Base-by-base conservation (phyloP, 1,140 invertebrate species). In the Eulimnadia texana region DNA sequence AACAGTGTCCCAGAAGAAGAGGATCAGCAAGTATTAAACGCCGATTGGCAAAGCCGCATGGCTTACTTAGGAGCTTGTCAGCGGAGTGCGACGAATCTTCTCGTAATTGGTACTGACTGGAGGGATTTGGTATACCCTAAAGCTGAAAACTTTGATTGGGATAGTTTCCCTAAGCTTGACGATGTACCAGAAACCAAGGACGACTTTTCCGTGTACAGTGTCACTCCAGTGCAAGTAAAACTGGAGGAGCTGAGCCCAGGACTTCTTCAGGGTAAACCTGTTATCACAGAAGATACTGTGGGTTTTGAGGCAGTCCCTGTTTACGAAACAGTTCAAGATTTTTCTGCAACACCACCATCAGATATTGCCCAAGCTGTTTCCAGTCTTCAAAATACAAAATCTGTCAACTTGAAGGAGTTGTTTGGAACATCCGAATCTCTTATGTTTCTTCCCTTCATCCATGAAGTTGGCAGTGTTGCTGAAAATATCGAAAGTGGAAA, bases 391-490 rank as follows among this genome's bases (percentile, higher is more conserved):
- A 42, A 16, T 6, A 49, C 56, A 25, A 76, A 74, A 55, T 84
- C 81, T 1, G 70, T 72, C 13, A 75, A 82, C 65, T 73, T 84
- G 13, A 76, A 74, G 49, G 75, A 79, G 67, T 80, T 78, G 68
- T 75, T 84, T 60, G 61, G 74, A 22, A 55, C 65, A 19, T 70
- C 74, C 52, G 24, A 54, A 27, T 62, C 57, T 71, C 77, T 67
- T 68, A 79, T 13, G 64, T 73, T 2, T 66, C 72, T 86, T 27
- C 84, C 84, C 1, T 75, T 71, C 25, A 69, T 84, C 11, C 76
- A 78, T n/a, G 80, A 82, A 67, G 80, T 86, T 49, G 74, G 78
- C 2, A 76, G 80, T 60, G 65, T 86, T 50, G 73, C 84, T 6
- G 78, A 79, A 70, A 79, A 78, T 66, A 76, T 86, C 47, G 74